Evolutionary conservation across 2,113 vertebrate genomes (phyloP).

Genomic region (Gambusia holbrooki): DNA sequence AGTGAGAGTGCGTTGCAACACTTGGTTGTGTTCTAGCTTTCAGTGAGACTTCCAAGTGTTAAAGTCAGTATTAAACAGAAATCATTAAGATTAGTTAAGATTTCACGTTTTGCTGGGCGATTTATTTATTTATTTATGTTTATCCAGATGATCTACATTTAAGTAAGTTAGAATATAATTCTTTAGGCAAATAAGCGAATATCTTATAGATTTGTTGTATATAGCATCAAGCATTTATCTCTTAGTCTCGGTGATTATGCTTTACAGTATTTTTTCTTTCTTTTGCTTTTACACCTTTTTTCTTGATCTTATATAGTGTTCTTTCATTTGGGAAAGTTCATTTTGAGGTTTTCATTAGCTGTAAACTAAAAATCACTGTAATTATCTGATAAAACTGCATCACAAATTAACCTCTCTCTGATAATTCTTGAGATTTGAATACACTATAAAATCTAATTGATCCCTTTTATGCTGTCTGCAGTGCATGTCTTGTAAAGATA

Average conservation of each 20-base stretch:
- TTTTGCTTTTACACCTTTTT: too few species aligned
- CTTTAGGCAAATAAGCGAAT: too few species aligned
- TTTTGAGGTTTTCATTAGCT: background rate
- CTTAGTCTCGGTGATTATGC: too few species aligned
- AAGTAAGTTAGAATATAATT: too few species aligned
- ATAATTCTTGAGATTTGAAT: too few species aligned
- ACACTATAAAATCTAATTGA: background rate
- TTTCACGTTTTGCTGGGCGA: too few species aligned
- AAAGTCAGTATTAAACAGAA: background rate
- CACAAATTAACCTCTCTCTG: too few species aligned
- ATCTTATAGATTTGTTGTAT: background rate
- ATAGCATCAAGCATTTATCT: background rate
- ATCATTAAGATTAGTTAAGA: background rate
- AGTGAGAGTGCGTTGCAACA: background rate
- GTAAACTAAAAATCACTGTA: background rate
- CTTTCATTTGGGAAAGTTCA: background rate
- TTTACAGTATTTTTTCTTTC: too few species aligned
- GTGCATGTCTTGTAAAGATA: background rate
- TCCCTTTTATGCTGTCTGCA: background rate
- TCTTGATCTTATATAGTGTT: background rate
- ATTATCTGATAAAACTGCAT: too few species aligned
- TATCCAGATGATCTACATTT: background rate
- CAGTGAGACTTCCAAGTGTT: background rate
- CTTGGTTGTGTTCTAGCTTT: background rate
- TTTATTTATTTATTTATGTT: background rate